A percentile compares a stretch with the other conserved stretches of the same genome.
phyloP scores from a whole-genome alignment of 1,140 invertebrate species.

The Leucophenga varia region DNA sequence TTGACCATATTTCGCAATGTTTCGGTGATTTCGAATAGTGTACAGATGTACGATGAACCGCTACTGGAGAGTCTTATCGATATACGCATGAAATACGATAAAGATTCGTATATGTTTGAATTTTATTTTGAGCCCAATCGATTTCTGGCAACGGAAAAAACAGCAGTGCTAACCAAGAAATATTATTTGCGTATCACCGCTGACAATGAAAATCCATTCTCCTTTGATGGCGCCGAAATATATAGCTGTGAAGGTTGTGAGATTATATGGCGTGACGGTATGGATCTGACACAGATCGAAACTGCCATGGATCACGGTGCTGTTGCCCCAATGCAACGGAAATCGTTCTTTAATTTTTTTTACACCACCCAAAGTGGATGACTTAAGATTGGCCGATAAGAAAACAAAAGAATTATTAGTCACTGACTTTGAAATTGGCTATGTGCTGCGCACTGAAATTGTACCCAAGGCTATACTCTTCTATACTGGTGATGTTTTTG shows the following conservation, averaged over 20 bases:
- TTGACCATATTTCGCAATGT: constrained; percentile 92
- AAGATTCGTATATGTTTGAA: constrained; percentile 63
- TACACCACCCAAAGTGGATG: constrained; percentile 73
- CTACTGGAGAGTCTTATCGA: constrained; percentile 87
- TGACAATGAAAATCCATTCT: constrained; percentile 85
- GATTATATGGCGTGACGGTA: constrained; percentile 92
- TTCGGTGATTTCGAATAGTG: constrained; percentile 81
- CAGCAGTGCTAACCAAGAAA: constrained; percentile 85
- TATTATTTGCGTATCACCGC: constrained; percentile 90
- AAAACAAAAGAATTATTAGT: constrained; percentile 47
- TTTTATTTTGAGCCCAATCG: constrained; percentile 94
- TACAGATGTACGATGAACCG: constrained; percentile 89
- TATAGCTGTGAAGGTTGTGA: constrained; percentile 83
- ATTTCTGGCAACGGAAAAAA: constrained; percentile 92
- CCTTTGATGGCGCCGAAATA: constrained; percentile 96
- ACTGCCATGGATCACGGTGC: constrained; percentile 89
- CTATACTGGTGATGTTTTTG: constrained; percentile 79
- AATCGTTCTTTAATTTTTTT: constrained; percentile 99
- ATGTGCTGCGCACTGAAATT: constrained; percentile 88
- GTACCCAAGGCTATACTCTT: constrained; percentile 87
- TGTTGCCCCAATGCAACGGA: constrained; percentile 81
- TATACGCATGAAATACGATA: constrained; percentile 73
- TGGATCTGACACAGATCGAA: constrained; percentile 88
- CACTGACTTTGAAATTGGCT: constrained; percentile 94
- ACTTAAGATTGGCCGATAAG: constrained; percentile 62